These are phyloP conservation scores for Rhodeus uyekii DNA, from an alignment of 2,797 vertebrate species.

Conservation along the genomic window DNA sequence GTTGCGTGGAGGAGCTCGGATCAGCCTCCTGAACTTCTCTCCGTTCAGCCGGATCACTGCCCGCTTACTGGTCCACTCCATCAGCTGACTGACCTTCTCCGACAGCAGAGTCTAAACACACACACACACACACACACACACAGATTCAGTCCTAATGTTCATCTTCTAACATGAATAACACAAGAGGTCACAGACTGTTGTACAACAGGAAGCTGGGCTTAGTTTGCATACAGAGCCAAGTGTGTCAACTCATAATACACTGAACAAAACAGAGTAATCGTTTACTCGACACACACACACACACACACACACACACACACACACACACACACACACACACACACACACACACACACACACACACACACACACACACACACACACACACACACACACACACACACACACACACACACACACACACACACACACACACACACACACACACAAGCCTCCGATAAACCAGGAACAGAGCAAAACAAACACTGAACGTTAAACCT, in stretches of 20 bases:
- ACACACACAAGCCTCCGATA: too few species aligned
- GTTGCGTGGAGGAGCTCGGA: slow-evolving; percentile 93
- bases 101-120: slow-evolving; percentile 85
- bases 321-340: too few species aligned
- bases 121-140: not conserved
- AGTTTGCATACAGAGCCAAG: slow-evolving; percentile 18
- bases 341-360: too few species aligned
- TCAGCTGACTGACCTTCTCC: slow-evolving; percentile 93
- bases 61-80: slow-evolving; percentile 93
- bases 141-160: not conserved
- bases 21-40: slow-evolving; percentile 92
- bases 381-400: too few species aligned
- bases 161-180: not conserved
- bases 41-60: slow-evolving; percentile 94
- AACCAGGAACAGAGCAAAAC: too few species aligned
- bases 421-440: too few species aligned
- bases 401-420: too few species aligned
- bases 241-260: not conserved
- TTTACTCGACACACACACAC: too few species aligned
- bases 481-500: rapidly evolving
- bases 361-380: too few species aligned
- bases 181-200: not conserved
- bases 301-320: too few species aligned
- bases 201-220: slow-evolving; percentile 13
- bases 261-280: too few species aligned